Conservation (phyloP, 1,140 invertebrate species). For the Bombus confusus region DNA sequence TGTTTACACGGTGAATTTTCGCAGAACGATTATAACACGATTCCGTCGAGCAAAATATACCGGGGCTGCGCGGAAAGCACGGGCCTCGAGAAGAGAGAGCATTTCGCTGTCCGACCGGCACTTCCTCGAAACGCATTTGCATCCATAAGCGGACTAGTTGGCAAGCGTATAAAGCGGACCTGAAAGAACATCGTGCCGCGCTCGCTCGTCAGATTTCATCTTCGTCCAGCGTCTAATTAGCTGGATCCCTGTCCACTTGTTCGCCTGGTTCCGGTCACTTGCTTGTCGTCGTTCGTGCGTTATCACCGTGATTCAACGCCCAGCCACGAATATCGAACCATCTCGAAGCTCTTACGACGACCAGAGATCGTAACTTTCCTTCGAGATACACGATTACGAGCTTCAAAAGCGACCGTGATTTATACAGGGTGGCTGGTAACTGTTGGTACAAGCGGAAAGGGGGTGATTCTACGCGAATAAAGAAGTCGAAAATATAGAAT, state of each 20-base stretch:
- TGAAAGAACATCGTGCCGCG: constrained; percentile 17
- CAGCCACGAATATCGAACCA: no score
- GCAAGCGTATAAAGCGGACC: constrained; percentile 26
- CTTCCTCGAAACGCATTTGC: constrained; percentile 23
- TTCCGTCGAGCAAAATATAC: constrained; percentile 30
- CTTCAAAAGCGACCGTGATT: no score
- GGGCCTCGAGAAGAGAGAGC: background rate
- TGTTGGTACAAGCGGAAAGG: no score
- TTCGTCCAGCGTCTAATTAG: background rate
- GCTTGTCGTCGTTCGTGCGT: background rate
- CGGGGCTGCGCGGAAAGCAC: background rate
- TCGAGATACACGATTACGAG: background rate
- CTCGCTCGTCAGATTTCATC: constrained; percentile 1
- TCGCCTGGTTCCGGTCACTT: background rate
- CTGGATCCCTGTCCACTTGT: background rate
- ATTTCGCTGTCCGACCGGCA: constrained; percentile 24
- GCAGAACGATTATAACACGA: constrained; percentile 36
- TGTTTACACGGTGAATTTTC: constrained; percentile 44
- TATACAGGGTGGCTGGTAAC: no score
- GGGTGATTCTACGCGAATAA: no score
- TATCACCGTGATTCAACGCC: background rate
- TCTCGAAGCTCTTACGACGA: no score
- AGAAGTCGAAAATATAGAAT: no score
- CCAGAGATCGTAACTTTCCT: background rate
- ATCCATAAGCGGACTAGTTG: constrained; percentile 34